Conservation (phyloP, 2,797 vertebrate species). For the Fringilla coelebs region DNA sequence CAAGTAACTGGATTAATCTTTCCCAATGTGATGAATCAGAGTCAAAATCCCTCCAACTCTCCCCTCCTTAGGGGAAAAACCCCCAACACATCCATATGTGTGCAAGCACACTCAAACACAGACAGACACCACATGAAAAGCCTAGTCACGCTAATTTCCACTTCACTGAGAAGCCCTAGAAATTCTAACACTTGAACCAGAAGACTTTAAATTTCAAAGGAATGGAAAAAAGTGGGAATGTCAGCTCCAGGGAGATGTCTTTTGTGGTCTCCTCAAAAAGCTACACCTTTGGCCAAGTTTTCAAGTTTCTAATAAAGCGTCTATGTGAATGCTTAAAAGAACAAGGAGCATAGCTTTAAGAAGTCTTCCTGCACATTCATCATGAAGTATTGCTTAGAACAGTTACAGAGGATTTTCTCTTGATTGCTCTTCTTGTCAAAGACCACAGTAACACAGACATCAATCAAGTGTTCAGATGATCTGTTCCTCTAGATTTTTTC, state of each 20-base stretch:
- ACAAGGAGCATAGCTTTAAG: neutral
- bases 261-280: neutral
- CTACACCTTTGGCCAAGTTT: neutral
- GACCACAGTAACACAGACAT: neutral
- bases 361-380: neutral
- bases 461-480: neutral
- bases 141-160: neutral
- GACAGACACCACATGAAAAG: neutral
- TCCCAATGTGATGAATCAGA: neutral
- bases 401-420: neutral
- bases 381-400: neutral
- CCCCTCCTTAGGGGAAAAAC: neutral
- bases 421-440: neutral
- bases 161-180: neutral
- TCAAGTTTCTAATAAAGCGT: neutral
- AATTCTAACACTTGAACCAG: neutral
- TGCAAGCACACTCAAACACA: neutral
- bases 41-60: neutral
- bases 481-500: neutral
- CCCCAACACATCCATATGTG: neutral
- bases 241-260: neutral
- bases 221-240: neutral
- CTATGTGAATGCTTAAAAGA: neutral
- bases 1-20: neutral
- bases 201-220: constrained; percentile 6